These are phyloP conservation scores for Pristis pectinata DNA, from an alignment of 2,797 vertebrate species.

Conservation along the genomic window DNA sequence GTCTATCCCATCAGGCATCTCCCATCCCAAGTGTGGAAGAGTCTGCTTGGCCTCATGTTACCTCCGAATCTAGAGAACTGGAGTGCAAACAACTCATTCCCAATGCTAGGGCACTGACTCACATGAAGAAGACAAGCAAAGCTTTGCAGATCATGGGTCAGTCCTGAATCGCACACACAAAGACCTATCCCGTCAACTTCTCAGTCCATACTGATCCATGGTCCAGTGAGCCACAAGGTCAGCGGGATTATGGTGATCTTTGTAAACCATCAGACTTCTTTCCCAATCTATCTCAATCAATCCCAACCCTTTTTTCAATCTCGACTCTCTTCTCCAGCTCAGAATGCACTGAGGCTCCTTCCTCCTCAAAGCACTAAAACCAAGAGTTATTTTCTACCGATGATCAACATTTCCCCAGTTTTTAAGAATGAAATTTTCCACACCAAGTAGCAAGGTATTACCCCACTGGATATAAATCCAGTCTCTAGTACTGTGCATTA, in stretches of 20 bases:
- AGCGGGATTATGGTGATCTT: neutral
- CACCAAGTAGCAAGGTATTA: neutral
- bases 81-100: no score
- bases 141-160: no score
- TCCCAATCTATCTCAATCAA: neutral
- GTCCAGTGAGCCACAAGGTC: no score
- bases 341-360: neutral
- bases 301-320: neutral
- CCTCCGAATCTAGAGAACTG: no score
- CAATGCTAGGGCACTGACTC: no score
- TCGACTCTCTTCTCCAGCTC: neutral
- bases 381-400: neutral
- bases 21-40: no score
- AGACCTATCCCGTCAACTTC: no score
- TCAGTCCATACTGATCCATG: no score
- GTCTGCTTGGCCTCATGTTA: no score
- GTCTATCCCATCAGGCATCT: no score
- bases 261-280: neutral
- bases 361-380: neutral
- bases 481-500: neutral
- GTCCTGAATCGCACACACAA: no score
- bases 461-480: neutral
- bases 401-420: neutral
- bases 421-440: neutral
- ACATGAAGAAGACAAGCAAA: no score